Conservation (phyloP, 1,140 invertebrate species). For the Pissodes strobi region DNA sequence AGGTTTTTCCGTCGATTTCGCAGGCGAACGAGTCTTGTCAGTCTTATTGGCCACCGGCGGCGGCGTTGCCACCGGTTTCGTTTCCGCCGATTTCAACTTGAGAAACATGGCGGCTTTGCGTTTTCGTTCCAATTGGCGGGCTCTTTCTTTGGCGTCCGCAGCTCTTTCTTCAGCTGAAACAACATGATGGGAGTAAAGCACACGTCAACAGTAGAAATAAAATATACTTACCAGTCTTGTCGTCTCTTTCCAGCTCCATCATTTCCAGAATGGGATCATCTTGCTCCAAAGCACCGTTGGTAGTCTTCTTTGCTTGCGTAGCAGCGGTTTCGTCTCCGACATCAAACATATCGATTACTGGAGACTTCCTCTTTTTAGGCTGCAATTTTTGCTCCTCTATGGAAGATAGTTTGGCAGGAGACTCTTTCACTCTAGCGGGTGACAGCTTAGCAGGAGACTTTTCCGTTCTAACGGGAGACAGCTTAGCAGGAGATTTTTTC, state of each 20-base stretch:
- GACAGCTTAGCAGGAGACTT: neutral
- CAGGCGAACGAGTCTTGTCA: neutral
- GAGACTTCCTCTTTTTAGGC: slow-evolving; percentile 4
- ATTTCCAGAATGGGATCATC: slow-evolving; percentile 56
- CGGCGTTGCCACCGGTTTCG: neutral
- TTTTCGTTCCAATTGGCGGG: slow-evolving; percentile 73
- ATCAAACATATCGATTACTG: slow-evolving; percentile 31
- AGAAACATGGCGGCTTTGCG: slow-evolving; percentile 67
- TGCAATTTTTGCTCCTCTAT: neutral
- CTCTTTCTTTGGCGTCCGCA: slow-evolving; percentile 62
- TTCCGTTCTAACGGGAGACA: neutral
- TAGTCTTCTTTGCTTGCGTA: slow-evolving; percentile 28
- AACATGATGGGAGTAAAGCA: no score
- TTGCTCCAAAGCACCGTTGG: slow-evolving; percentile 27
- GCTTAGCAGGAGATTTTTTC: slow-evolving; percentile 17
- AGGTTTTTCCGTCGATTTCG: slow-evolving; percentile 3
- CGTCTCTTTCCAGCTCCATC: slow-evolving; percentile 62
- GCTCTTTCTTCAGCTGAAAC: slow-evolving; percentile 64
- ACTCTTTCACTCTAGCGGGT: slow-evolving; percentile 13
- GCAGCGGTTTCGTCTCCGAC: slow-evolving; percentile 35
- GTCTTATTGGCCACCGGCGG: neutral
- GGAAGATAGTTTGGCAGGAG: no score
- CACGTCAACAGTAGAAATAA: no score
- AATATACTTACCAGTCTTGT: neutral
- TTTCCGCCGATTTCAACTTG: slow-evolving; percentile 60